phyloP scores from a whole-genome alignment of 2,797 vertebrate genomes.

The Buceros bicornis region DNA sequence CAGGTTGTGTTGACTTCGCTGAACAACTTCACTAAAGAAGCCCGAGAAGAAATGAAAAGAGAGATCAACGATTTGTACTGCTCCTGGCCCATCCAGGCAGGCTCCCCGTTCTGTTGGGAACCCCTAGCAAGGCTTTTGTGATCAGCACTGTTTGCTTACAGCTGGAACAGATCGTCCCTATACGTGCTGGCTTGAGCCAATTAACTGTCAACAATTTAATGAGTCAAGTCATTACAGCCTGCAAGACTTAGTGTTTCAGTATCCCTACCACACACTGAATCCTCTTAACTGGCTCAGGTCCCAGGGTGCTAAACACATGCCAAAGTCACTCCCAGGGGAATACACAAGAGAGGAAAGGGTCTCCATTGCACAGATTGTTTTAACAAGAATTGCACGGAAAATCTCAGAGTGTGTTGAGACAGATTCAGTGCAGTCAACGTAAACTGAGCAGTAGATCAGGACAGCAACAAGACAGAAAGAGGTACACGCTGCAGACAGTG shows the following conservation, averaged over 20 bases:
- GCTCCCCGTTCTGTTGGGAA: neutral
- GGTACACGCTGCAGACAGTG: neutral
- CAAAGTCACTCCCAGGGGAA: neutral
- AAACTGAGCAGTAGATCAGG: neutral
- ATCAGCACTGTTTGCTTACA: neutral
- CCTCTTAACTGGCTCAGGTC: slow-evolving; percentile 31
- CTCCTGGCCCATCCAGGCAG: neutral
- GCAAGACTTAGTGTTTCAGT: neutral
- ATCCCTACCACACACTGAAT: slow-evolving; percentile 21
- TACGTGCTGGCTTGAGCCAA: neutral
- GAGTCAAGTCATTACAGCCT: neutral
- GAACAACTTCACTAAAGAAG: neutral
- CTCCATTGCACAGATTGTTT: neutral
- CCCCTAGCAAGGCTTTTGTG: neutral
- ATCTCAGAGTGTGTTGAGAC: neutral
- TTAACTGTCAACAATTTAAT: slow-evolving; percentile 34
- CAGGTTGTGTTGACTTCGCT: neutral
- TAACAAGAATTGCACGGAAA: neutral
- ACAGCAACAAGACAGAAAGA: neutral
- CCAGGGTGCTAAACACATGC: neutral
- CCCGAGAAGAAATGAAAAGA: neutral
- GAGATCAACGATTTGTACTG: neutral
- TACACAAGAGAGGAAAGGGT: neutral
- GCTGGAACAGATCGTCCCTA: neutral
- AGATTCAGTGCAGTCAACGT: neutral